phyloP scores from a whole-genome alignment of 2,113 vertebrate species.

The Perccottus glenii region DNA sequence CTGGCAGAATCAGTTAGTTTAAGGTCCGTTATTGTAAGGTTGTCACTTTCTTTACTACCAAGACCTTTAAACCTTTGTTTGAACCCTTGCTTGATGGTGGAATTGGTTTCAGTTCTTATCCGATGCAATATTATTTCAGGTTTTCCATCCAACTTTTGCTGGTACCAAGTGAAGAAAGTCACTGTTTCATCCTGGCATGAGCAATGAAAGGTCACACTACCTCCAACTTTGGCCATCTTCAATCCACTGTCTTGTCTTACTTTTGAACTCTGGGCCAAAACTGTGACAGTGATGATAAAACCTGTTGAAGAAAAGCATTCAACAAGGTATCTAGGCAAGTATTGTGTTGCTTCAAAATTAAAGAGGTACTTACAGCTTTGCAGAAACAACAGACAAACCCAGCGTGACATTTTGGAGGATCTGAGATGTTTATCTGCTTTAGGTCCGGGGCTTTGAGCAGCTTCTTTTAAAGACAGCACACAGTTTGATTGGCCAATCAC shows the following conservation, averaged over 20 bases:
- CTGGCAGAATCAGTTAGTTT: constrained; percentile 26
- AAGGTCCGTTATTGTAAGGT: constrained; percentile 38
- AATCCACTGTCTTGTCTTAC: constrained; percentile 40
- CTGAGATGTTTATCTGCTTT: constrained; percentile 4
- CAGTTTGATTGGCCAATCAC: too few relatives aligned
- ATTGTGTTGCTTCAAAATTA: neutral
- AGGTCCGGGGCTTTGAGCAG: too few relatives aligned
- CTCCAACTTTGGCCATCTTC: neutral
- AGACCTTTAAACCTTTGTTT: constrained; percentile 8
- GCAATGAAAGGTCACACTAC: neutral
- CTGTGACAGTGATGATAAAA: too few relatives aligned
- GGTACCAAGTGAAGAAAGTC: constrained; percentile 51
- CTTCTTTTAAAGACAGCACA: neutral
- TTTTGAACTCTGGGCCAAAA: neutral
- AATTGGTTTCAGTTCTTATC: neutral
- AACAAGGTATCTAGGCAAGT: neutral
- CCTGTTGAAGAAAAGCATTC: neutral
- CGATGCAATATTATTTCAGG: constrained; percentile 26
- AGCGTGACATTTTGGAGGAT: constrained; percentile 30
- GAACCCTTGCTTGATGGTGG: neutral
- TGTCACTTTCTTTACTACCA: neutral
- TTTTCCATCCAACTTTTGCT: constrained; percentile 46
- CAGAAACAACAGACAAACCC: constrained; percentile 28
- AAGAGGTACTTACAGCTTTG: constrained; percentile 40
- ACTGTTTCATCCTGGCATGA: neutral